Base-by-base conservation (phyloP, 2,888 invertebrate species). In the Fragum fragum region DNA sequence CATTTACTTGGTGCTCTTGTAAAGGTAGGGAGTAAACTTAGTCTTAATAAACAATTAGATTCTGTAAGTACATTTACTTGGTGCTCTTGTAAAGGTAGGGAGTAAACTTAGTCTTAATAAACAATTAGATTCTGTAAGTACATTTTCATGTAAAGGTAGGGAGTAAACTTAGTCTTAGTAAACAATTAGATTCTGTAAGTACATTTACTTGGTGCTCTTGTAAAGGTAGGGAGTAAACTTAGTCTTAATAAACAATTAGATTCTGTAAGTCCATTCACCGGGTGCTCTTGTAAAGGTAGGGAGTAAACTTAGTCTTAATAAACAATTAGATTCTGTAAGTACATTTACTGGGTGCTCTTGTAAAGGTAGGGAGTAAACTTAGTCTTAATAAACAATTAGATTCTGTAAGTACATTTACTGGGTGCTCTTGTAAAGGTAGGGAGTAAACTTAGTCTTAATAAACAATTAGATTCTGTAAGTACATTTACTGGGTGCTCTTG, bases 341-440 rank as follows among this genome's bases (percentile, higher is more conserved):
- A 18, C n/a, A n/a, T n/a, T n/a, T n/a, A n/a, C n/a, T n/a, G n/a
- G n/a, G n/a, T 18, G 29, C 0, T 21, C 26, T 74, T 36, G 32
- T 6, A 36, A 36, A 6, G 32, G 32, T 36, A 9, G 32, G 9
- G 32, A 3, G 32, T 36, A 36, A 36, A 36, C 32, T 36, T 36
- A 36, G 32, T 36, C 32, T 36, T 36, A 36, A 9, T 36, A 36
- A 36, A 36, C 32, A 3, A 36, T 36, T 36, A 36, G 32, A 36
- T 36, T 36, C 32, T 36, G 32, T 61, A 18, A 26, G 5, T 61
- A 18, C n/a, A 6, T 18, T 32, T 1, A 23, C 26, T 74, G 3
- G 9, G 9, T 6, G 96, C 96, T 1, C 95, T 95, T 79, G 96
- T 96, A 89, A 92, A 96, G 81, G 95, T 96, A 75, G 95, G 95